A percentile compares a stretch with the other conserved stretches of the same genome.
phyloP scores from a whole-genome alignment of 2,797 vertebrate species.

The Halcyon leucocephala region DNA sequence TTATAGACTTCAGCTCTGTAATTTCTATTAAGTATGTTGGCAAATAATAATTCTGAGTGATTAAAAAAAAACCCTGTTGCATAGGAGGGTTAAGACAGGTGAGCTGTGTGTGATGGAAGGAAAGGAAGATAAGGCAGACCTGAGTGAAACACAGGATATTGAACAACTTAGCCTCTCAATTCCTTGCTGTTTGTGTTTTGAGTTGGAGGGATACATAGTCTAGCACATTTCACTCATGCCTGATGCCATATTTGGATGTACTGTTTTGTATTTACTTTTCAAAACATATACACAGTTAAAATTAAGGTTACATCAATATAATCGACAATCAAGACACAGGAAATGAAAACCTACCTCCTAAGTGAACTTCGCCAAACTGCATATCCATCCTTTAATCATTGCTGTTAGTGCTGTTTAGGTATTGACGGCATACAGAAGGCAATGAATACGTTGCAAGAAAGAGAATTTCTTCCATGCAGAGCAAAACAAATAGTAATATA shows the following conservation, averaged over 20 bases:
- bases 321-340: neutral
- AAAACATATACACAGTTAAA: conserved; percentile 41
- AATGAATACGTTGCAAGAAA: neutral
- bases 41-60: neutral
- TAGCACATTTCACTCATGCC: neutral
- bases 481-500: neutral
- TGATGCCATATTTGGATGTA: neutral
- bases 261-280: conserved; percentile 30
- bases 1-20: neutral
- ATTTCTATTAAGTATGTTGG: neutral
- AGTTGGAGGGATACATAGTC: neutral
- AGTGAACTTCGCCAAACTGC: conserved; percentile 4
- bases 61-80: neutral
- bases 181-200: neutral
- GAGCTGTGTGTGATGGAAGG: neutral
- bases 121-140: neutral
- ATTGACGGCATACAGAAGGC: neutral
- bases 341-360: conserved; percentile 39
- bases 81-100: neutral
- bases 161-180: neutral
- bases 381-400: conserved; percentile 25
- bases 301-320: conserved; percentile 18
- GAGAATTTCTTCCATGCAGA: neutral
- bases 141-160: neutral
- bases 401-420: neutral